Conservation (phyloP, 2,113 vertebrate genomes). For the Poeciliopsis retropinna region DNA sequence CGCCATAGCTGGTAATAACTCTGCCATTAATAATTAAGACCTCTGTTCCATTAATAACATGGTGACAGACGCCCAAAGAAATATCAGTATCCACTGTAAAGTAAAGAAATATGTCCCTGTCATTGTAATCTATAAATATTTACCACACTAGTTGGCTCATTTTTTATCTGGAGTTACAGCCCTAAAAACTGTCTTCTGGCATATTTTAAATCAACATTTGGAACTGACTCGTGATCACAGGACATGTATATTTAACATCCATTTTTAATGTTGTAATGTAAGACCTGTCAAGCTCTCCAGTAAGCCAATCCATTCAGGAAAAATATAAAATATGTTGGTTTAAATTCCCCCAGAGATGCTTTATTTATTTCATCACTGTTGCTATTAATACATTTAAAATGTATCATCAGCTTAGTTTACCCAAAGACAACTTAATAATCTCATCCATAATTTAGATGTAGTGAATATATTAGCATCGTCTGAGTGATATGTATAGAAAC, state of each 20-base stretch:
- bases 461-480: conserved; percentile 26
- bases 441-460: conserved; percentile 21
- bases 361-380: conserved; percentile 37
- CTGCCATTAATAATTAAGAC: conserved; percentile 69
- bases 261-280: conserved; percentile 19
- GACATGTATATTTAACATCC: conserved; percentile 20
- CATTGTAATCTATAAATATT: conserved; percentile 64
- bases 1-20: conserved; percentile 65
- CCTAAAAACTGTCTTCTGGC: conserved; percentile 2
- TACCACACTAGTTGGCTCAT: conserved; percentile 24
- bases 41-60: conserved; percentile 64
- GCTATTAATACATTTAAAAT: conserved; percentile 26
- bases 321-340: neutral
- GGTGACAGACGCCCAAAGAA: conserved; percentile 37
- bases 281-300: conserved; percentile 3
- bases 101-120: conserved; percentile 33
- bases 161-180: neutral
- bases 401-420: conserved; percentile 18
- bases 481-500: neutral
- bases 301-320: conserved; percentile 9
- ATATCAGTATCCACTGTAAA: conserved; percentile 49
- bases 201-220: conserved; percentile 14
- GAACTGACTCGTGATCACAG: conserved; percentile 5
- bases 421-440: conserved; percentile 23
- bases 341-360: conserved; percentile 3